phyloP scores from a whole-genome alignment of 2,113 vertebrate genomes.

The Fregata magnificens region DNA sequence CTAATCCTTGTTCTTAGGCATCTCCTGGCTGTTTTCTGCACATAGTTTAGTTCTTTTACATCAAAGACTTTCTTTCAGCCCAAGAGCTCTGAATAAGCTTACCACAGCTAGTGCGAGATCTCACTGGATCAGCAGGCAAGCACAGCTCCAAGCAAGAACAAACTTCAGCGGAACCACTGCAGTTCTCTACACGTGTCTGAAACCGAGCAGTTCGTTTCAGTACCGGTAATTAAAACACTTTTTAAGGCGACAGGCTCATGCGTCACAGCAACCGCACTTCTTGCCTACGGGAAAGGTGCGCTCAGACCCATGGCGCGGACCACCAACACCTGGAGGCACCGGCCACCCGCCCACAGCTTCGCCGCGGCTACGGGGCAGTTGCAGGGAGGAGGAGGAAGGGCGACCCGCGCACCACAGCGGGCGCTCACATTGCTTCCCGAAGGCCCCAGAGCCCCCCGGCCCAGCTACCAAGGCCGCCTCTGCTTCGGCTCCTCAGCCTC shows the following conservation, averaged over 20 bases:
- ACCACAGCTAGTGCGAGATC: not conserved
- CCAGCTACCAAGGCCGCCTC: not conserved
- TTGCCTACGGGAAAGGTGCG: not conserved
- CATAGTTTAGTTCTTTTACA: not conserved
- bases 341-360: not conserved
- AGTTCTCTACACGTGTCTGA: fast-evolving
- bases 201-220: not conserved
- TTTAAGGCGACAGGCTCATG: not conserved
- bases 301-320: not conserved
- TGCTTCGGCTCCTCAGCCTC: not conserved
- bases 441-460: not conserved
- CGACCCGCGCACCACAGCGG: not conserved
- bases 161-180: not conserved
- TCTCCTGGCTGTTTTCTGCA: not conserved
- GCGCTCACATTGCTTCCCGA: not conserved
- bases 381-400: not conserved
- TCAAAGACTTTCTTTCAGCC: not conserved
- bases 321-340: not conserved
- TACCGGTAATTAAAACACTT: not conserved
- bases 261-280: not conserved
- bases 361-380: not conserved
- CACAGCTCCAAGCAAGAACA: not conserved
- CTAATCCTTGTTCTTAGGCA: not conserved
- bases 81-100: not conserved
- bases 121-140: not conserved